Percentiles rank a stretch among this genome's conserved stretches.
These are phyloP conservation scores for Sebastes cheni DNA, from an alignment of 2,797 vertebrate genomes.

Conservation along the genomic window DNA sequence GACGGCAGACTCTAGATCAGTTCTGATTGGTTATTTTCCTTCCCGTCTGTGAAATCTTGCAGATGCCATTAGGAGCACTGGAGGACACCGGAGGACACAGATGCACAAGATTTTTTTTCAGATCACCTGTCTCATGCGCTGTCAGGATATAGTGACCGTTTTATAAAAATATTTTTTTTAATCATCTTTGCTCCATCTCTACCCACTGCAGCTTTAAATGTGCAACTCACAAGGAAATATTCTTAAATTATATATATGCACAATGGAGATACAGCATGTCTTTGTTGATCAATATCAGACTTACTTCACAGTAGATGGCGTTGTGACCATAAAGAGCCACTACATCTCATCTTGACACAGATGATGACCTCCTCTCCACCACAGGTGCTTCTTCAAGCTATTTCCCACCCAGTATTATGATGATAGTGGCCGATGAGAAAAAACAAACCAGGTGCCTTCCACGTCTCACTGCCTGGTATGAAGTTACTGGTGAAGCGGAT, in stretches of 20 bases:
- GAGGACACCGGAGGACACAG: too few species aligned
- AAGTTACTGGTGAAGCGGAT: background rate
- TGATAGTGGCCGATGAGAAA: background rate
- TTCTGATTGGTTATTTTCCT: too few species aligned
- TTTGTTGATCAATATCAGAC: constrained; percentile 8
- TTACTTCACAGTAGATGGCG: constrained; percentile 22
- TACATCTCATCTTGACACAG: background rate
- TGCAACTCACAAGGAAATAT: background rate
- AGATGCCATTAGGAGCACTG: too few species aligned
- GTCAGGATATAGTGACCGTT: too few species aligned
- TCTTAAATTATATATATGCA: background rate
- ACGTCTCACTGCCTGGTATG: background rate
- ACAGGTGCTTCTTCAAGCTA: background rate
- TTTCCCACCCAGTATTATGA: background rate
- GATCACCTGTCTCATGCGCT: too few species aligned
- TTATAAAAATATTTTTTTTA: too few species aligned
- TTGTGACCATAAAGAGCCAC: background rate
- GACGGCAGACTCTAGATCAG: too few species aligned
- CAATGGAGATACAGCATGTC: fast-evolving
- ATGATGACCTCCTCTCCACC: background rate
- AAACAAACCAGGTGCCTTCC: fast-evolving
- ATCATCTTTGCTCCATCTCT: too few species aligned
- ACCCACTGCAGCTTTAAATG: too few species aligned
- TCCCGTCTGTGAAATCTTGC: too few species aligned
- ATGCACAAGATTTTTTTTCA: too few species aligned